Evolutionary conservation across 1,140 invertebrate species (phyloP), one percentile per base, ranked within the genome.

Genomic region (Drosophila seguyi): DNA sequence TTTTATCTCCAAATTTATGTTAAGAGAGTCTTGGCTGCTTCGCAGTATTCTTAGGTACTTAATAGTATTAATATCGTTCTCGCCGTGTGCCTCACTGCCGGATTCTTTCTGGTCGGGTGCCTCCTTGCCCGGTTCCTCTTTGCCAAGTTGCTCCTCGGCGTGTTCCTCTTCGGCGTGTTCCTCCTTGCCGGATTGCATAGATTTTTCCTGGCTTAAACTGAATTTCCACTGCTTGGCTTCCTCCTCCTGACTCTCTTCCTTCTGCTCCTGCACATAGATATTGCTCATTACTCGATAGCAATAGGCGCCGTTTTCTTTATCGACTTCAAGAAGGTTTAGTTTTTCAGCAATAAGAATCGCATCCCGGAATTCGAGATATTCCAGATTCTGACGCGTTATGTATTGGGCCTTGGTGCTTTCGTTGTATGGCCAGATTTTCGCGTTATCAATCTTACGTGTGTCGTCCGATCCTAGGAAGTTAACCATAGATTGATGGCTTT

Each of bases 371-470:
- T 58, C 41, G 10, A 34, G 25, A 39, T 55, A 59, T 0, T 42
- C 7, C 14, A 66, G 18, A 5, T 41, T 38, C 20, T 56, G 0
- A 0, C 3, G 11, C 1, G 63, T 83, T 14, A 79, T 34, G 14
- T 71, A 83, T 6, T 39, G 10, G 14, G 16, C 25, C 29, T 78
- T 83, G 14, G 13, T 63, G 10, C 11, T 18, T 6, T 66, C 42
- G 42, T 56, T 57, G n/a, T 83, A 83, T 2, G 27, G 42, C 75
- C 75, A 83, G 10, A 83, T 68, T 52, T 69, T 67, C 0, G 1
- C 2, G 4, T 82, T 75, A 0, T 31, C 6, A 22, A 82, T 29
- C 3, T 2, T 14, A 3, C 56, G 39, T 1, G 0, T 29, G 0
- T 75, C 80, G 8, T 75, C 36, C 1, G 63, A 57, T 13, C n/a